phyloP scores from a whole-genome alignment of 2,113 vertebrate species.

The Xenopus laevis region DNA sequence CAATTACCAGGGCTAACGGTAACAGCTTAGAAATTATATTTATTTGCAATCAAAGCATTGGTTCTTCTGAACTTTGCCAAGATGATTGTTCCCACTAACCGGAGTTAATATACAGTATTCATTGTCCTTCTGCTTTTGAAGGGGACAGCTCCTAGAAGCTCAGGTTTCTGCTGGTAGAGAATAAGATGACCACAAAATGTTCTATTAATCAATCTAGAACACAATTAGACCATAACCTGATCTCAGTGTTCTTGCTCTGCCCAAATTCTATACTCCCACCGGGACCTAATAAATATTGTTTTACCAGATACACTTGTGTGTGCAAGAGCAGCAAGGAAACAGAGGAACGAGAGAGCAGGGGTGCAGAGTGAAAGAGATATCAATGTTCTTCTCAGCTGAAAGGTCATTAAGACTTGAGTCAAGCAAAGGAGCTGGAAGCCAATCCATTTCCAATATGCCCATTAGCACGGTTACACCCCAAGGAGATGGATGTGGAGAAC shows the following conservation, averaged over 20 bases:
- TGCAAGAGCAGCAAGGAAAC: constrained; percentile 16
- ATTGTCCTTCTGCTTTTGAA: background rate
- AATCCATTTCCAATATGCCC: constrained; percentile 6
- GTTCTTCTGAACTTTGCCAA: background rate
- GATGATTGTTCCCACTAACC: constrained; percentile 21
- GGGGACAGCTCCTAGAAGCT: constrained; percentile 11
- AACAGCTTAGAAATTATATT: too few relatives aligned
- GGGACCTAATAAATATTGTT: constrained; percentile 33
- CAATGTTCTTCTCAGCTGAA: background rate
- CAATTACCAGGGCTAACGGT: too few relatives aligned
- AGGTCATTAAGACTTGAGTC: constrained; percentile 24
- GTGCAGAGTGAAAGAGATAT: constrained; percentile 11
- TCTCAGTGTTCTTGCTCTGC: constrained; percentile 22
- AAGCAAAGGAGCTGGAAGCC: background rate
- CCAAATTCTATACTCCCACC: constrained; percentile 29
- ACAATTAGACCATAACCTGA: constrained; percentile 16
- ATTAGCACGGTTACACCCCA: background rate
- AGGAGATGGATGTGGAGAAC: background rate
- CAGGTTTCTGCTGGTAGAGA: constrained; percentile 28
- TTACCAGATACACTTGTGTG: constrained; percentile 36
- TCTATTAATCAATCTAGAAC: constrained; percentile 25
- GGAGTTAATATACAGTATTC: constrained; percentile 1
- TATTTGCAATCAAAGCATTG: background rate
- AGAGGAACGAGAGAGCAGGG: constrained; percentile 29
- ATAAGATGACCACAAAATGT: constrained; percentile 40